Conservation (phyloP, 1,140 invertebrate genomes). For the Achroia grisella region DNA sequence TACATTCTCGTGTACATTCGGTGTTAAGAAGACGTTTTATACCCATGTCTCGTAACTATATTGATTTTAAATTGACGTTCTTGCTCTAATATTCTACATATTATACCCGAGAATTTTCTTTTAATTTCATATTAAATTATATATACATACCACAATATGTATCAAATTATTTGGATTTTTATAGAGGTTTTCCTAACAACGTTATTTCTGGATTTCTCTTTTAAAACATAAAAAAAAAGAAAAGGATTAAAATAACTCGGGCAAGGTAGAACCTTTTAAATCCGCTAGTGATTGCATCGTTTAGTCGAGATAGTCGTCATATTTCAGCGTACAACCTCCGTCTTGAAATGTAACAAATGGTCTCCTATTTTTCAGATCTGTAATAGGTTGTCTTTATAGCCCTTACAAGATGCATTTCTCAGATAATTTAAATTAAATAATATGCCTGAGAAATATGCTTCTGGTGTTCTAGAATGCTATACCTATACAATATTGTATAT, state of each 20-base stretch:
- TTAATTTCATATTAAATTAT: no score
- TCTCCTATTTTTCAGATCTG: conserved; percentile 38
- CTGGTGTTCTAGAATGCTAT: no score
- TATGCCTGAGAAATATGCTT: no score
- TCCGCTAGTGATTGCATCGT: conserved; percentile 62
- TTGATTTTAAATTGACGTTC: conserved; percentile 11
- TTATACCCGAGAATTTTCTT: no score
- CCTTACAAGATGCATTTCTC: background rate
- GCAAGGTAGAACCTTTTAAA: conserved; percentile 43
- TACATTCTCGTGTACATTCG: conserved; percentile 6
- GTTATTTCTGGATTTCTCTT: no score
- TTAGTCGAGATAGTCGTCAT: conserved; percentile 58
- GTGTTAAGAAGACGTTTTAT: conserved; percentile 3
- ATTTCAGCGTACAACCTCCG: conserved; percentile 48
- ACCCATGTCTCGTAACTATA: background rate
- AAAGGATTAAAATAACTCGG: conserved; percentile 23
- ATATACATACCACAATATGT: no score
- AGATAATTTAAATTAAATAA: background rate
- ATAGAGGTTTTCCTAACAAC: no score
- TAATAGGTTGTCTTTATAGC: conserved; percentile 15
- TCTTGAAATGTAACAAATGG: conserved; percentile 51
- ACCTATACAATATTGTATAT: no score
- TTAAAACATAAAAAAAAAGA: background rate
- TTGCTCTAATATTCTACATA: background rate
- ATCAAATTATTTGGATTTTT: no score